Evolutionary conservation across 2,888 invertebrate genomes (phyloP).

Genomic region (Caenorhabditis sp.): DNA sequence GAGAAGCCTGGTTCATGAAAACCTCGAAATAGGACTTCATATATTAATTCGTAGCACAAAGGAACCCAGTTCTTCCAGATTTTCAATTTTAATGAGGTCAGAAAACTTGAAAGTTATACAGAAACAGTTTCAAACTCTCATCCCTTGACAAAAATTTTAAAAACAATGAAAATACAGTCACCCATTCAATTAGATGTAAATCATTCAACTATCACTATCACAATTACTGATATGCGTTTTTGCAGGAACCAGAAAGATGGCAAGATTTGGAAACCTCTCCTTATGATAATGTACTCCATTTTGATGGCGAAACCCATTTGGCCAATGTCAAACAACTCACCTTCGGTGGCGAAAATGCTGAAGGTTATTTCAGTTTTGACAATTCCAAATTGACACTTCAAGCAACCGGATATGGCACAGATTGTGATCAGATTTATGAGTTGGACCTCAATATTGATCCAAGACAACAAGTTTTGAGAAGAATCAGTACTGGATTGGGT

Average conservation of each 20-base stretch:
- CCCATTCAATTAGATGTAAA: too few relatives aligned
- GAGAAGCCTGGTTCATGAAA: too few relatives aligned
- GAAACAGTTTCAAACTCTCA: too few relatives aligned
- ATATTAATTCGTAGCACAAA: too few relatives aligned
- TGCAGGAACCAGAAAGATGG: constrained; percentile 22
- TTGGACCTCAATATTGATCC: constrained; percentile 59
- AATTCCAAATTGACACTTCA: constrained; percentile 63
- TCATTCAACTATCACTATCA: too few relatives aligned
- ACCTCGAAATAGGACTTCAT: too few relatives aligned
- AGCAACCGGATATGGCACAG: constrained; percentile 62
- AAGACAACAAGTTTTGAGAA: constrained; percentile 36
- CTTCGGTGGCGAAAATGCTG: constrained; percentile 67
- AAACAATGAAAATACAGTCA: too few relatives aligned
- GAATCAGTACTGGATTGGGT: constrained; percentile 59
- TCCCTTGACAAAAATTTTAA: too few relatives aligned
- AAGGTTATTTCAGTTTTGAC: constrained; percentile 67
- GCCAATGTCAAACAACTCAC: constrained; percentile 67
- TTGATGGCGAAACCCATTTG: constrained; percentile 55
- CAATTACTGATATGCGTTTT: background rate
- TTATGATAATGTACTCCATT: constrained; percentile 51
- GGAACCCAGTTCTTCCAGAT: too few relatives aligned
- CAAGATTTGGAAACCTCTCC: constrained; percentile 47
- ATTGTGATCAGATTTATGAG: constrained; percentile 68
- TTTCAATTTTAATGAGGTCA: too few relatives aligned
- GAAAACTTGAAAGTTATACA: too few relatives aligned